These are phyloP conservation scores for Gnatocerus cornutus DNA, from an alignment of 2,888 invertebrate species.

Conservation along the genomic window DNA sequence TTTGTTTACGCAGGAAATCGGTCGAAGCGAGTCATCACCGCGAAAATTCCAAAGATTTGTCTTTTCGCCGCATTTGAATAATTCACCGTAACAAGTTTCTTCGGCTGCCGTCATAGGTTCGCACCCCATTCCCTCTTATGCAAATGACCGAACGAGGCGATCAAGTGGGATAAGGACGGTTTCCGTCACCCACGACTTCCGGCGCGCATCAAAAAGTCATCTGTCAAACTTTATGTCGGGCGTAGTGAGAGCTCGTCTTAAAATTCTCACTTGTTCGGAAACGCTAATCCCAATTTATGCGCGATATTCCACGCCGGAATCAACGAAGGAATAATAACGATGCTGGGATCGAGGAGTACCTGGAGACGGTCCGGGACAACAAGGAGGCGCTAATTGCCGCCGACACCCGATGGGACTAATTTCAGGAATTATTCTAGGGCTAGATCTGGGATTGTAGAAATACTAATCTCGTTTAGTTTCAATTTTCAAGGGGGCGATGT, in stretches of 20 bases:
- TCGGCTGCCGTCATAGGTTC: neutral
- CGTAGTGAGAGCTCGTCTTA: slow-evolving; percentile 10
- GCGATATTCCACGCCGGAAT: slow-evolving; percentile 28
- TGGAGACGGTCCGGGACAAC: slow-evolving; percentile 18
- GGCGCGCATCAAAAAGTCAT: slow-evolving; percentile 41
- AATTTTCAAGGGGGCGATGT: too few species aligned
- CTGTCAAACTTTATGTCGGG: slow-evolving; percentile 35
- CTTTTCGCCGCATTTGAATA: neutral
- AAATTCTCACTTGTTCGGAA: slow-evolving; percentile 36
- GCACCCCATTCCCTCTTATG: slow-evolving; percentile 7
- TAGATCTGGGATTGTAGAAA: too few species aligned
- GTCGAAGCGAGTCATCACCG: too few species aligned
- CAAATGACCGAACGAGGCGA: slow-evolving; percentile 14
- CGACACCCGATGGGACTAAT: slow-evolving; percentile 9
- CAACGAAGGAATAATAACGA: slow-evolving; percentile 2
- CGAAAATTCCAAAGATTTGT: neutral
- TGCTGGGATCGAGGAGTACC: neutral
- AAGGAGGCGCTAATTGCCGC: slow-evolving; percentile 8
- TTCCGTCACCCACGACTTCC: slow-evolving; percentile 26
- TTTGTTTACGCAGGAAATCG: slow-evolving; percentile 6
- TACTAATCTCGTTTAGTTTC: too few species aligned
- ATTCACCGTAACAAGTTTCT: neutral
- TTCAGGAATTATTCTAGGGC: too few species aligned
- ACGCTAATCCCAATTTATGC: slow-evolving; percentile 44
- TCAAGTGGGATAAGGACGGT: slow-evolving; percentile 24